Evolutionary conservation across 2,888 invertebrate species (phyloP), one percentile per base, ranked within the genome.

Genomic region (Tachina grossa): DNA sequence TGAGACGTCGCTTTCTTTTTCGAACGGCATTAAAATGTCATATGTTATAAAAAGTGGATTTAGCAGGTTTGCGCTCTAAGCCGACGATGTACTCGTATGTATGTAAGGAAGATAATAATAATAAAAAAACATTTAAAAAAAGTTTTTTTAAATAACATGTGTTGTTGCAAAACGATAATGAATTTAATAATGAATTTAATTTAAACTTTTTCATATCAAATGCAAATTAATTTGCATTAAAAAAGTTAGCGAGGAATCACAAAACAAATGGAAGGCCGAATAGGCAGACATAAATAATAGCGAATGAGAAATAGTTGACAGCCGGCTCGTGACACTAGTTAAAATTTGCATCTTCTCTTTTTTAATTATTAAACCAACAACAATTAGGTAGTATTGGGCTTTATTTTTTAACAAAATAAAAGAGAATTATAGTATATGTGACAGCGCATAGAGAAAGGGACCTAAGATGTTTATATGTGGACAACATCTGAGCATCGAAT

Each of bases 161-260:
- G 79, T 39, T 71, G 51, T 78, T 71, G 74, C 57, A 49, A 65
- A 65, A 74, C 55, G 68, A 78, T 79, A 69, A n/a, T n/a, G n/a
- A n/a, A n/a, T n/a, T n/a, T n/a, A 61, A 78, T 79, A 69, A 79
- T 79, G 65, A 84, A 69, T 71, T 80, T 74, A 69, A 68, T 83
- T 74, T 79, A 45, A n/a, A 55, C 57, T 63, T 65, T 63, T 84
- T 75, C 14, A 63, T 79, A 84, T 79, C 55, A 79, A 79, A 66
- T 74, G 72, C 77, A 53, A 68, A 80, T 83, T 75, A 69, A 75
- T 79, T 83, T 75, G 74, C 69, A 75, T 83, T 68, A 66, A 39
- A 14, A 16, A 31, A 57, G 9, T 8, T 41, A 66, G n/a, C 10
- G n/a, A 41, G 22, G 19, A 47, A 53, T 43, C 47, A 41, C 51